phyloP scores from a whole-genome alignment of 2,888 invertebrate species.

The Scaptomyza polygonia region DNA sequence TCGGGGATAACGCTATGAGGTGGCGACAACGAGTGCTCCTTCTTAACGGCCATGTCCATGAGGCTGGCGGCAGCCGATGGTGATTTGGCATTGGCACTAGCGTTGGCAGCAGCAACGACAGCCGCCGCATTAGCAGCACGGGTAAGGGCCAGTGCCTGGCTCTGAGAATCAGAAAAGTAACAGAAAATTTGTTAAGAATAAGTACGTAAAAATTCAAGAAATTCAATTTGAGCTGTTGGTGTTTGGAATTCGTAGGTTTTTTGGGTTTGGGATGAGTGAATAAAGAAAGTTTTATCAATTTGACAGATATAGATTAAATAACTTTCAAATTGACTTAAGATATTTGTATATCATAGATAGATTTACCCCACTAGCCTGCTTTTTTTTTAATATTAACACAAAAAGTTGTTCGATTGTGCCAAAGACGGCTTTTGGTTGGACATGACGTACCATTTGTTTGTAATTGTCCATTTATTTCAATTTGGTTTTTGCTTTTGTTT shows the following conservation, averaged over 20 bases:
- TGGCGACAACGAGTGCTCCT: slow-evolving; percentile 83
- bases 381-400: background rate
- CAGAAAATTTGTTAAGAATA: too few species aligned
- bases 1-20: slow-evolving; percentile 59
- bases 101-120: slow-evolving; percentile 81
- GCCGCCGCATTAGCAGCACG: slow-evolving; percentile 83
- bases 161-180: slow-evolving; percentile 83
- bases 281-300: too few species aligned
- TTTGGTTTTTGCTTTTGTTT: slow-evolving; percentile 58
- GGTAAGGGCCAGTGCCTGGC: slow-evolving; percentile 88
- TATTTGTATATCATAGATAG: background rate
- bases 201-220: too few species aligned
- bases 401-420: background rate
- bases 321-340: too few species aligned
- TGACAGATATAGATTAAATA: too few species aligned
- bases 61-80: slow-evolving; percentile 83
- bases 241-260: too few species aligned
- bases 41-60: slow-evolving; percentile 82
- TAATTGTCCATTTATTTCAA: slow-evolving; percentile 23
- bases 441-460: background rate
- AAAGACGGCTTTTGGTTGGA: background rate
- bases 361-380: background rate
- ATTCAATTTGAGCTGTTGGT: too few species aligned
- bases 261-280: too few species aligned
- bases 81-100: slow-evolving; percentile 85